Base-by-base conservation (phyloP, 2,113 vertebrate species). In the Tragelaphus buxtoni region DNA sequence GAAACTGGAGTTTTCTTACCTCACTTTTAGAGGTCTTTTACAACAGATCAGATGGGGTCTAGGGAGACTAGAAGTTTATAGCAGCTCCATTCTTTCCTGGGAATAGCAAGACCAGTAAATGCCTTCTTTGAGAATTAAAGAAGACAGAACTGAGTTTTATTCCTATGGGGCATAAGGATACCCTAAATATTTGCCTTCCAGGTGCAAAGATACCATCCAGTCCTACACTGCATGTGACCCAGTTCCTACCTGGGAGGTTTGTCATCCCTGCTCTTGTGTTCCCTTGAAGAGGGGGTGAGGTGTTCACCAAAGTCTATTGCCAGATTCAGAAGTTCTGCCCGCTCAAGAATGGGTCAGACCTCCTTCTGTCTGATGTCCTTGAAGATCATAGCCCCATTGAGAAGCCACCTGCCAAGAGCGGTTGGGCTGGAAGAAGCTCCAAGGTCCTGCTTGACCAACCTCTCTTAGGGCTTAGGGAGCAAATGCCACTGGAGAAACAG, bases 41-140 rank as follows among this genome's bases (percentile, higher is more conserved):
- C 5, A 69, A 69, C 63, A 58, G 72, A 56, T 69, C 63, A 89
- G 30, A 47, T 94, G 79, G 83, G 32, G 42, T 49, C 32, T 58
- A 69, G 63, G 76, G 81, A 83, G 58, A 16, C 7, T 4, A 56
- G 39, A 45, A 35, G 24, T 84, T 81, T 88, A 79, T 49, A 86
- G 47, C 47, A 55, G 30, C 16, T 56, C 8, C 65, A 11, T 74
- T 90, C 72, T 95, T 49, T 94, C 60, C 42, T 95, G 72, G 51
- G 61, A 97, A 58, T 55, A 83, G 30, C 65, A 95, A 86, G 74
- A 49, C 56, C 61, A 72, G 24, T 63, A 94, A 90, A 95, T 77
- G 13, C 22, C 60, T 69, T 51, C 55, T 88, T 51, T 83, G 47
- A 96, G 49, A 13, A 11, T 74, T 86, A 80, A 32, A 91, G 32